These are phyloP conservation scores for Cataglyphis hispanica DNA, from an alignment of 1,140 invertebrate species.

Conservation along the genomic window DNA sequence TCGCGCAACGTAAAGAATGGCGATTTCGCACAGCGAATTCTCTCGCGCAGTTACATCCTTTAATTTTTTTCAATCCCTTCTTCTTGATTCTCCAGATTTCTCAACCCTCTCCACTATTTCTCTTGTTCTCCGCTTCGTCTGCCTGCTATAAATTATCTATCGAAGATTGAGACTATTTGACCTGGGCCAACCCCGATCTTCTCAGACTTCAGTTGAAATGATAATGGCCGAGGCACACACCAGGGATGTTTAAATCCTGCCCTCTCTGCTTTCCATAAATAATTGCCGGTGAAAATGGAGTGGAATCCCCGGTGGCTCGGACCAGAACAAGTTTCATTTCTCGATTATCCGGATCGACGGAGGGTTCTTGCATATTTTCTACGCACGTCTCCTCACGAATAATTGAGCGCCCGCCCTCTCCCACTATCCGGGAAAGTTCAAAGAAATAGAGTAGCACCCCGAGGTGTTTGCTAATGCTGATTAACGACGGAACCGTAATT, in stretches of 20 bases:
- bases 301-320: slow-evolving; percentile 68
- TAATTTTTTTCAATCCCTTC: not conserved
- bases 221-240: slow-evolving; percentile 68
- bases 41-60: not conserved
- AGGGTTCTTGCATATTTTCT: slow-evolving; percentile 55
- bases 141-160: slow-evolving; percentile 52
- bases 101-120: not conserved
- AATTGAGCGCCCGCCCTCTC: slow-evolving; percentile 10
- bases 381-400: slow-evolving; percentile 55
- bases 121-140: not conserved
- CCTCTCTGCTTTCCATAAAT: slow-evolving; percentile 74
- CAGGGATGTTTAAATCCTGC: slow-evolving; percentile 73
- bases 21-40: not conserved
- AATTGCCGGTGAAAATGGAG: slow-evolving; percentile 73
- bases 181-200: slow-evolving; percentile 44
- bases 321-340: slow-evolving; percentile 54
- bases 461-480: slow-evolving; percentile 42
- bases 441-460: slow-evolving; percentile 49
- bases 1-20: not conserved
- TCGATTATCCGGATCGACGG: slow-evolving; percentile 49
- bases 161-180: slow-evolving; percentile 56
- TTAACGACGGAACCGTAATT: slow-evolving; percentile 47
- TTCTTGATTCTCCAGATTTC: slow-evolving; percentile 6
- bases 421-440: slow-evolving; percentile 29
- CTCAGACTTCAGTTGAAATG: slow-evolving; percentile 72